phyloP scores from a whole-genome alignment of 2,888 invertebrate species.

The Pyralis farinalis region DNA sequence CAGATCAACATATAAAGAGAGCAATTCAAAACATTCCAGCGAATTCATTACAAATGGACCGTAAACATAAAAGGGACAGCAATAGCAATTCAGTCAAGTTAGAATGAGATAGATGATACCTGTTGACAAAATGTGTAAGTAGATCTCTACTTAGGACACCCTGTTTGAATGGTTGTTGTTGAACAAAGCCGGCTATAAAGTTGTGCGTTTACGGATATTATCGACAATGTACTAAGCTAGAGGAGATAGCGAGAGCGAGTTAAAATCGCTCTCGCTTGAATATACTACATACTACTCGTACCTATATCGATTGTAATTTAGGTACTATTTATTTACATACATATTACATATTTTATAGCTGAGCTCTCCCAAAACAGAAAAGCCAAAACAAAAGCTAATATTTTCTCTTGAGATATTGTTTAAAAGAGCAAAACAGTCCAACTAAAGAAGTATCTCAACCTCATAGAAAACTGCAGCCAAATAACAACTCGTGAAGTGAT shows the following conservation, averaged over 20 bases:
- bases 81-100: not conserved
- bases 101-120: not conserved
- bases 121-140: not conserved
- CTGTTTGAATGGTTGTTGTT: not conserved
- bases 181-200: not conserved
- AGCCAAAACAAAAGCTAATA: too few relatives aligned
- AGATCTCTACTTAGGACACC: not conserved
- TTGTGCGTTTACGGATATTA: not conserved
- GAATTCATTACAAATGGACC: not conserved
- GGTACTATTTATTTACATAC: too few relatives aligned
- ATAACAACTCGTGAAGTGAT: too few relatives aligned
- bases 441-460: too few relatives aligned
- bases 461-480: too few relatives aligned
- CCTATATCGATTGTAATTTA: too few relatives aligned
- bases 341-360: too few relatives aligned
- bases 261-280: not conserved
- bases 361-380: too few relatives aligned
- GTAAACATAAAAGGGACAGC: not conserved
- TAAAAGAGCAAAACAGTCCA: too few relatives aligned
- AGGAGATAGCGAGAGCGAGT: not conserved
- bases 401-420: too few relatives aligned
- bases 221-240: not conserved
- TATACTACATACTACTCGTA: too few relatives aligned
- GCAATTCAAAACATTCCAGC: not conserved
- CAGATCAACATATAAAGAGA: not conserved